Percentiles rank a stretch among this genome's conserved stretches.
Evolutionary conservation across 2,888 invertebrate genomes (phyloP).

Genomic region (Tachystola acroxantha): DNA sequence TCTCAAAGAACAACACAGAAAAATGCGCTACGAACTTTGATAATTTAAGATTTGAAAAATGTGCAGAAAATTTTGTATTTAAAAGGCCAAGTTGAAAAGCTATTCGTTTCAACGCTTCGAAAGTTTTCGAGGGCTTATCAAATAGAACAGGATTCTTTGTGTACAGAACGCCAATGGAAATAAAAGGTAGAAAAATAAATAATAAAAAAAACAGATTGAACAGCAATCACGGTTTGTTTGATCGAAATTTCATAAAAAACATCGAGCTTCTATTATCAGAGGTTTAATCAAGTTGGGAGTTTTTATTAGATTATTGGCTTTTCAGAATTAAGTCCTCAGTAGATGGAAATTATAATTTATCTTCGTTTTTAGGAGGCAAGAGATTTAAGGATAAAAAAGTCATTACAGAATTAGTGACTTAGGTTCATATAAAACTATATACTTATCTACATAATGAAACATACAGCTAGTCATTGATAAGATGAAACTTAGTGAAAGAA

Average conservation of each 20-base stretch:
- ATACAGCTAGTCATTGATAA: too few species aligned
- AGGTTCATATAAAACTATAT: too few species aligned
- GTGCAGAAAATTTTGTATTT: slow-evolving; percentile 21
- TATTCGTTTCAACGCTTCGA: slow-evolving; percentile 30
- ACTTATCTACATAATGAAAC: too few species aligned
- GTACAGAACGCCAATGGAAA: slow-evolving; percentile 24
- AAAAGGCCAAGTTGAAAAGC: slow-evolving; percentile 27
- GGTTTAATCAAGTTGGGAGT: slow-evolving; percentile 23
- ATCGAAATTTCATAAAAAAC: slow-evolving; percentile 24
- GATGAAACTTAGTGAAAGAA: too few species aligned
- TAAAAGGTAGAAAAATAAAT: slow-evolving; percentile 16
- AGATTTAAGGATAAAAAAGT: too few species aligned
- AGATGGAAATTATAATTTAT: neutral
- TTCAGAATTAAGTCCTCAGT: slow-evolving; percentile 14
- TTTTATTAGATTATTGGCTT: slow-evolving; percentile 25
- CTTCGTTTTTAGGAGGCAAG: too few species aligned
- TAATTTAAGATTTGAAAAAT: slow-evolving; percentile 26
- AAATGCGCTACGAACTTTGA: slow-evolving; percentile 14
- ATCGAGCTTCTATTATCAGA: slow-evolving; percentile 21
- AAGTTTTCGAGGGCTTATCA: slow-evolving; percentile 42
- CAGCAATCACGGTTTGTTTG: slow-evolving; percentile 26
- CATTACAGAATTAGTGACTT: too few species aligned
- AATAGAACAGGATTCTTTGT: slow-evolving; percentile 34
- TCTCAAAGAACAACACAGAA: slow-evolving; percentile 19
- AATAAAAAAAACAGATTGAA: slow-evolving; percentile 19